Evolutionary conservation across 2,888 invertebrate species (phyloP).

Genomic region (Lepidocyrtoides sp.): DNA sequence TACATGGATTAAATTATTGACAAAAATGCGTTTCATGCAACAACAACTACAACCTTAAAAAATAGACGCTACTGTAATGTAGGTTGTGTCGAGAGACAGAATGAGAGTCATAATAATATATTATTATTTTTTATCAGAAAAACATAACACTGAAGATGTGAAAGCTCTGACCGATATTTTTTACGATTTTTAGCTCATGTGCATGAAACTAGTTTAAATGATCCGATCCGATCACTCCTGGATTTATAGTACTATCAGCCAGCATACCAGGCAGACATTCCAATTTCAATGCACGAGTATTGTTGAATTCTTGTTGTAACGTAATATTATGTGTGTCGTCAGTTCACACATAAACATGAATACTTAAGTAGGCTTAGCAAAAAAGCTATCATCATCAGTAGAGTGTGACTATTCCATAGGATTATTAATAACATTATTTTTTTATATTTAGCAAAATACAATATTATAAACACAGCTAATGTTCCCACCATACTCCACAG

Average conservation of each 20-base stretch:
- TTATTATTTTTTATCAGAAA: neutral
- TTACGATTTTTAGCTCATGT: neutral
- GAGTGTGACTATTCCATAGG: neutral
- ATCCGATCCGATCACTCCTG: neutral
- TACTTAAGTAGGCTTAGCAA: neutral
- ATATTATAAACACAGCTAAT: too few relatives aligned
- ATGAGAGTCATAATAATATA: neutral
- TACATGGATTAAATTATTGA: neutral
- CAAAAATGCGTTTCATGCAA: neutral
- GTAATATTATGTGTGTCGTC: neutral
- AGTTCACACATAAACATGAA: constrained; percentile 10
- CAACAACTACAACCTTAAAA: constrained; percentile 10
- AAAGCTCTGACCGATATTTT: constrained; percentile 43
- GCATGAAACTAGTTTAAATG: neutral
- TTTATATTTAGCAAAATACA: constrained; percentile 14
- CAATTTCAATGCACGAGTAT: neutral
- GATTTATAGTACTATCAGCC: neutral
- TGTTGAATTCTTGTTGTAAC: too few relatives aligned
- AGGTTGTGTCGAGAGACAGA: constrained; percentile 2
- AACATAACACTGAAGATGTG: neutral
- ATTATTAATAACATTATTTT: neutral
- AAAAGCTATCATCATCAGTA: neutral
- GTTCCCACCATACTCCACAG: neutral
- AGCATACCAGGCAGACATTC: neutral
- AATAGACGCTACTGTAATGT: constrained; percentile 9